Percentiles rank a stretch among this genome's conserved stretches.
phyloP scores from a whole-genome alignment of 2,113 vertebrate genomes.

The Psilopogon haemacephalus region DNA sequence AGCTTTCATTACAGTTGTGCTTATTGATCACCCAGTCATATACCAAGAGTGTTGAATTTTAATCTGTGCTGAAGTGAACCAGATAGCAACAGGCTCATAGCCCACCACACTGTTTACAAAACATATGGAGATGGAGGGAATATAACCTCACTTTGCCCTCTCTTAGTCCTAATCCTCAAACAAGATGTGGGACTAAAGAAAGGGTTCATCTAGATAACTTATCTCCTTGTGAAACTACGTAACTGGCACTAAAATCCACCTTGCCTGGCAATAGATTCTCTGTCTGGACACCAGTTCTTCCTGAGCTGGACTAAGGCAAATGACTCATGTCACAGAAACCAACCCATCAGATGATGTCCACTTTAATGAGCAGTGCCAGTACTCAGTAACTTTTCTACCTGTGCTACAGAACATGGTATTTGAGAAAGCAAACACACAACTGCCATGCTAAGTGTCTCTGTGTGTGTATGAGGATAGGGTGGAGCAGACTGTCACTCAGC shows the following conservation, averaged over 20 bases:
- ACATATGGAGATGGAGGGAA: not conserved
- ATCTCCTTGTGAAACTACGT: not conserved
- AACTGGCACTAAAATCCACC: not conserved
- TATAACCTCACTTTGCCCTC: not conserved
- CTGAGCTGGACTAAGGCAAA: not conserved
- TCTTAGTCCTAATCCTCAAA: not conserved
- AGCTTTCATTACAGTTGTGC: not conserved
- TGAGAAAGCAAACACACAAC: not conserved
- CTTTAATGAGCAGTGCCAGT: not conserved
- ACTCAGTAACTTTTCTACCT: not conserved
- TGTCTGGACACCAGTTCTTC: not conserved
- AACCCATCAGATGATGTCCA: accelerated
- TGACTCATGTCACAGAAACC: not conserved
- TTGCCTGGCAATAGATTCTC: not conserved
- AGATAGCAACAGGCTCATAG: slow-evolving; percentile 11
- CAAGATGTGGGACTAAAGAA: not conserved
- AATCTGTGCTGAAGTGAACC: not conserved
- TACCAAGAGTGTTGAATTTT: not conserved
- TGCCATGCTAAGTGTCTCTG: not conserved
- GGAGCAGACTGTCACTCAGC: slow-evolving; percentile 60
- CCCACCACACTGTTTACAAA: slow-evolving; percentile 26
- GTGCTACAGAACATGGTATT: not conserved
- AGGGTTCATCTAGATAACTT: not conserved
- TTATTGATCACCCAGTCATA: not conserved
- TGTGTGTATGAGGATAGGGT: slow-evolving; percentile 12